A percentile compares a stretch with the other conserved stretches of the same genome.
Evolutionary conservation across 1,140 invertebrate species (phyloP).

Genomic region (Penaeus vannamei): DNA sequence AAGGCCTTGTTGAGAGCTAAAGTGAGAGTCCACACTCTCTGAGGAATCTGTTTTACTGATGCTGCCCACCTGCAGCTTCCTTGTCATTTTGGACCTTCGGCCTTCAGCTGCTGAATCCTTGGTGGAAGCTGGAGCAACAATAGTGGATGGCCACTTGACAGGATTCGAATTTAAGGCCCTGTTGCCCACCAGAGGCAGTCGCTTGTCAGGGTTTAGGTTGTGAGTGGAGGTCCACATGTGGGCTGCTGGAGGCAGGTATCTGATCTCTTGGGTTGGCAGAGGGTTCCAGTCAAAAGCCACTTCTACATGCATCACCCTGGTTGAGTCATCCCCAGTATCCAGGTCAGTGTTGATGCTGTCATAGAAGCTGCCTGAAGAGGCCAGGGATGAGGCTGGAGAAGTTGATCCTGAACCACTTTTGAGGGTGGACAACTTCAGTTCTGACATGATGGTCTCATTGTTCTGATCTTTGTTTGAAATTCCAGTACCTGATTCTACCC

Average conservation of each 20-base stretch:
- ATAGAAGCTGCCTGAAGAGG: slow-evolving; percentile 45
- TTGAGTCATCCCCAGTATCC: not conserved
- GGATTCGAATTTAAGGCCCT: not conserved
- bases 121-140: not conserved
- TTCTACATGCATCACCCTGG: slow-evolving; percentile 53
- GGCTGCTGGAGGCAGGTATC: slow-evolving; percentile 34
- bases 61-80: not conserved
- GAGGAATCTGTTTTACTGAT: not conserved
- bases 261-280: slow-evolving; percentile 9
- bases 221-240: slow-evolving; percentile 36
- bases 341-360: slow-evolving; percentile 54
- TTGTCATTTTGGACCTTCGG: not conserved
- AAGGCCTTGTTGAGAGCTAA: not conserved
- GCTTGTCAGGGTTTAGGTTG: slow-evolving; percentile 24
- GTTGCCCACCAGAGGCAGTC: not conserved
- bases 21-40: not conserved
- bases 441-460: not conserved
- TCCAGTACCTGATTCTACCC: not conserved
- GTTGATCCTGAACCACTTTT: not conserved
- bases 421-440: slow-evolving; percentile 35
- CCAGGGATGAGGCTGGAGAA: slow-evolving; percentile 26
- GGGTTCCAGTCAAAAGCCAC: slow-evolving; percentile 60
- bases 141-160: not conserved
- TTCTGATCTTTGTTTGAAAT: not conserved
- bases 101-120: not conserved